These are phyloP conservation scores for Bergia puertoricense DNA, from an alignment of 92 coral and sea anemone species.

Conservation along the genomic window DNA sequence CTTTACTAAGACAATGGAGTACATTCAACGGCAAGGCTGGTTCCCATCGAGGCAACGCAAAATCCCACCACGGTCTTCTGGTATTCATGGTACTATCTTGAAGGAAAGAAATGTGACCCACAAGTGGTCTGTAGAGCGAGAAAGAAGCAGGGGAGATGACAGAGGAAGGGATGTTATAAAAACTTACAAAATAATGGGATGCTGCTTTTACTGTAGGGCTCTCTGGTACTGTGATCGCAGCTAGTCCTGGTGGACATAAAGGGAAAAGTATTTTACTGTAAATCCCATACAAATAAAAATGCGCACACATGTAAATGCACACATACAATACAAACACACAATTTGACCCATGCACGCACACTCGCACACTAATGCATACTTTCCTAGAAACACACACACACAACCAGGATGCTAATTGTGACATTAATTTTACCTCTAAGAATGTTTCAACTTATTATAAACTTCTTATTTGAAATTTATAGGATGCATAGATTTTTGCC, in stretches of 20 bases:
- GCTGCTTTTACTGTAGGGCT: conserved; percentile 82
- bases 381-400: no score
- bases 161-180: not conserved
- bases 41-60: no score
- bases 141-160: not conserved
- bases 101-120: not conserved
- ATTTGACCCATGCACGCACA: no score
- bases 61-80: no score
- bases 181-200: conserved; percentile 86
- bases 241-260: conserved; percentile 60
- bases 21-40: no score
- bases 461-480: no score
- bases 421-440: no score
- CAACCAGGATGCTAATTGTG: no score
- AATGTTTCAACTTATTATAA: no score
- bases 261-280: not conserved
- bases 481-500: no score
- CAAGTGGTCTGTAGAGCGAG: not conserved
- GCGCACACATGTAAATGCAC: not conserved
- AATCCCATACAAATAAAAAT: not conserved
- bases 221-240: conserved; percentile 77
- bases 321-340: not conserved
- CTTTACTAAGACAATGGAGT: no score
- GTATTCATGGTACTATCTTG: not conserved
- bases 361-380: no score